Evolutionary conservation across 2,797 vertebrate genomes (phyloP).

Genomic region (Enteromius trimaculatus): DNA sequence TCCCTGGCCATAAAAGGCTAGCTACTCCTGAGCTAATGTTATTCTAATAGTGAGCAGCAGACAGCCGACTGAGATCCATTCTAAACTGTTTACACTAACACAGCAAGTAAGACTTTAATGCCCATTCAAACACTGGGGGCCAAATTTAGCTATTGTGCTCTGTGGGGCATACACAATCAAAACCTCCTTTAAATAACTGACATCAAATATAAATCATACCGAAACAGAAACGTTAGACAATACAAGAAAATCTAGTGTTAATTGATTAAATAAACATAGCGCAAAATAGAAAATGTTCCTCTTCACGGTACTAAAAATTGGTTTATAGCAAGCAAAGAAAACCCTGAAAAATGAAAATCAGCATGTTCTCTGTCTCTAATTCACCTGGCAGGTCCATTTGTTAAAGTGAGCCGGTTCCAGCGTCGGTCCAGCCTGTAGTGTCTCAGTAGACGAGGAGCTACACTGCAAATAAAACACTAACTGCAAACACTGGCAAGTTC

Average conservation of each 20-base stretch:
- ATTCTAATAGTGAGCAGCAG: conserved; percentile 52
- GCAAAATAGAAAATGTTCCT: neutral
- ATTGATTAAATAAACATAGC: neutral
- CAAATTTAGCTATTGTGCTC: conserved; percentile 24
- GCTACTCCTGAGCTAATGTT: conserved; percentile 48
- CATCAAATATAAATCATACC: neutral
- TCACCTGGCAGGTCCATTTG: conserved; percentile 35
- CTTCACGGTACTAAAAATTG: neutral
- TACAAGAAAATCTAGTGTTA: neutral
- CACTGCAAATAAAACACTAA: conserved; percentile 12
- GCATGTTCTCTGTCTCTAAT: neutral
- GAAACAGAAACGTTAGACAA: neutral
- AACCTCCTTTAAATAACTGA: neutral
- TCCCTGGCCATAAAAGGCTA: conserved; percentile 71
- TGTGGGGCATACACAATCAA: neutral
- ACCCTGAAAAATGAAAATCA: neutral
- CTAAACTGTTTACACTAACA: conserved; percentile 75
- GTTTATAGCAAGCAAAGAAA: neutral
- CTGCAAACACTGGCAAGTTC: neutral
- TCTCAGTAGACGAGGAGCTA: conserved; percentile 14
- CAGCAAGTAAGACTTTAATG: conserved; percentile 69
- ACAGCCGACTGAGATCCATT: conserved; percentile 56
- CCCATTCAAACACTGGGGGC: conserved; percentile 58
- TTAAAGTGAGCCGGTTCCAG: conserved; percentile 18
- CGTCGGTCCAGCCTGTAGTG: neutral